phyloP scores from a whole-genome alignment of 2,797 vertebrate genomes.

The Brachymystax lenok region DNA sequence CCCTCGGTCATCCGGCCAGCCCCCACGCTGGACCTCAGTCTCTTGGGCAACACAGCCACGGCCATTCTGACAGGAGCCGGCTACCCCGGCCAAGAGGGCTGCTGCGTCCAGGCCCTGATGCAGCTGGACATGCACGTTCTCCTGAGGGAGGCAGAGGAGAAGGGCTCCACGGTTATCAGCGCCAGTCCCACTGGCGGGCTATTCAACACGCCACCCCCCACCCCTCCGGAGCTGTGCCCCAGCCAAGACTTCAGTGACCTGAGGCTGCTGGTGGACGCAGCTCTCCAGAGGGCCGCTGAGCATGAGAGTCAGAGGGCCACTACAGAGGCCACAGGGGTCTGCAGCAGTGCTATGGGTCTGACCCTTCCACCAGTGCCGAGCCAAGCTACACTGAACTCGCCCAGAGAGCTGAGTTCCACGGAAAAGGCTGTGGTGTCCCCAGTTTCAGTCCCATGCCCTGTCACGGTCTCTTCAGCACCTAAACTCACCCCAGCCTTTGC shows the following conservation, averaged over 20 bases:
- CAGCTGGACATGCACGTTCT: slow-evolving; percentile 69
- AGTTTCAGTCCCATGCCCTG: slow-evolving; percentile 25
- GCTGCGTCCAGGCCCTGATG: slow-evolving; percentile 74
- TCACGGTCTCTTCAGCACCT: slow-evolving; percentile 18
- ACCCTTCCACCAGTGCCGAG: slow-evolving; percentile 59
- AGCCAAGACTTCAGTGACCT: slow-evolving; percentile 91
- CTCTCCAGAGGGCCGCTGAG: slow-evolving; percentile 87
- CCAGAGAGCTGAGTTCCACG: slow-evolving; percentile 61
- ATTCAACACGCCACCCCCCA: slow-evolving; percentile 90
- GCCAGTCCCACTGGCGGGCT: slow-evolving; percentile 82
- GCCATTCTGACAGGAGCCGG: slow-evolving; percentile 73
- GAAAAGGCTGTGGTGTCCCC: slow-evolving; percentile 68
- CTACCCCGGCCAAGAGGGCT: slow-evolving; percentile 68
- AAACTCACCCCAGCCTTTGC: background rate
- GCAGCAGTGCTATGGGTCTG: slow-evolving; percentile 32
- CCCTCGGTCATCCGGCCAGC: slow-evolving; percentile 74
- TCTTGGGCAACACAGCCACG: slow-evolving; percentile 84
- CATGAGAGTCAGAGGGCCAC: slow-evolving; percentile 78
- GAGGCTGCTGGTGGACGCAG: slow-evolving; percentile 89
- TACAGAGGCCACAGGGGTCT: background rate
- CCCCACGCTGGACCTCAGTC: slow-evolving; percentile 81
- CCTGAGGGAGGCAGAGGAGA: slow-evolving; percentile 67
- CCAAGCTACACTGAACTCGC: slow-evolving; percentile 61
- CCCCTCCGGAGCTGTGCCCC: slow-evolving; percentile 84
- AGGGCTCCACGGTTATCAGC: slow-evolving; percentile 49